Percentiles rank a stretch among this genome's conserved stretches.
phyloP scores from a whole-genome alignment of 2,113 vertebrate species.

The Heterocephalus glaber region DNA sequence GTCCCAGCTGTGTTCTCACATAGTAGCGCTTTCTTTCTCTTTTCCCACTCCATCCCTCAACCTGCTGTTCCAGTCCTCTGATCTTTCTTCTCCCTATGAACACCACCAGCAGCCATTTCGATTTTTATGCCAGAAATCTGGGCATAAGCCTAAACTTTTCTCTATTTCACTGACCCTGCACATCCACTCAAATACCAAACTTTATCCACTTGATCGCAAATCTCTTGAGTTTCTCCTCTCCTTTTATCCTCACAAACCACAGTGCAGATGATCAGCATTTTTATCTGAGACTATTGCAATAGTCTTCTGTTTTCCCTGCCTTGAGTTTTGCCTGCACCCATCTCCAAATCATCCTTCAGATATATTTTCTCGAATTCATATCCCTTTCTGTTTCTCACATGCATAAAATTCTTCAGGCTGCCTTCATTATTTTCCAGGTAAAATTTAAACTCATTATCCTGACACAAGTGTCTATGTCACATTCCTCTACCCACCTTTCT shows the following conservation, averaged over 20 bases:
- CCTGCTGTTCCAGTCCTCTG: not conserved
- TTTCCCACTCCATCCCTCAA: not conserved
- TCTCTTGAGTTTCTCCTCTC: not conserved
- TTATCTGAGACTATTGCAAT: not conserved
- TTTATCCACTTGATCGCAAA: not conserved
- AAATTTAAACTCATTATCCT: not conserved
- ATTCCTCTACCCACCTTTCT: not conserved
- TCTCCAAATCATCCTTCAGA: not conserved
- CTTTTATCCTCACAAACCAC: not conserved
- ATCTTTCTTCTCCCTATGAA: not conserved
- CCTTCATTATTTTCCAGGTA: not conserved
- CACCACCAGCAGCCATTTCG: not conserved
- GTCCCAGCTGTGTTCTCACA: not conserved
- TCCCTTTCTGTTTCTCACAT: not conserved
- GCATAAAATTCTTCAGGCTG: conserved; percentile 1
- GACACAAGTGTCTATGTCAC: not conserved
- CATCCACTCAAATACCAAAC: not conserved
- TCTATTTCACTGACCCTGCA: not conserved
- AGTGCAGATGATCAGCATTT: not conserved
- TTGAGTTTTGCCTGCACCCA: not conserved
- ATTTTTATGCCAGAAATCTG: not conserved
- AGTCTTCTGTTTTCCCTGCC: not conserved
- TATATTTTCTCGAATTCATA: not conserved
- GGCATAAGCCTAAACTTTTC: not conserved
- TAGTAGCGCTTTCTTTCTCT: not conserved